phyloP scores from a whole-genome alignment of 1,140 invertebrate species.

The Phenacoccus solenopsis region DNA sequence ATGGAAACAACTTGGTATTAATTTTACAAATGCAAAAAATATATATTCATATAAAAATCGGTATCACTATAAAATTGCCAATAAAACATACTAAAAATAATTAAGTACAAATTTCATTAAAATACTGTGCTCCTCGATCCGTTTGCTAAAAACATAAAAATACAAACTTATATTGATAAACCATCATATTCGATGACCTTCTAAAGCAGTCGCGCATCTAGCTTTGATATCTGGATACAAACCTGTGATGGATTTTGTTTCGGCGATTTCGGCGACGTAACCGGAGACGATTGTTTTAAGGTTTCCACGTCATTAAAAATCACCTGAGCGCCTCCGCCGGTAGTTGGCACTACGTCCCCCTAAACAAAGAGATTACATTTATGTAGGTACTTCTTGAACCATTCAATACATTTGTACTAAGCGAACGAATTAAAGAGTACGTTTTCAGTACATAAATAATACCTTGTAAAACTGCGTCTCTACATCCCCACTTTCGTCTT shows the following conservation, averaged over 20 bases:
- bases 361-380: conserved; percentile 30
- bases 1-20: no score
- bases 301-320: conserved; percentile 92
- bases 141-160: no score
- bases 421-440: not conserved
- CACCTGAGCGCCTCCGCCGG: conserved; percentile 84
- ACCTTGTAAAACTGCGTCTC: conserved; percentile 88
- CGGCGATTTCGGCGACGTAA: conserved; percentile 19
- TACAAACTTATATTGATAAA: no score
- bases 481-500: conserved; percentile 79
- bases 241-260: not conserved
- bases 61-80: no score
- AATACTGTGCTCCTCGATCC: no score
- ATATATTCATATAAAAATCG: no score
- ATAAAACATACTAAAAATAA: no score
- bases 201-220: not conserved
- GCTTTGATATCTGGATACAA: not conserved
- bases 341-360: conserved; percentile 83
- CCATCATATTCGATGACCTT: not conserved
- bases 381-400: not conserved
- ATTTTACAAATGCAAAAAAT: no score
- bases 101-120: no score
- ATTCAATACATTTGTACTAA: not conserved
- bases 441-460: no score
- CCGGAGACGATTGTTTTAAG: conserved; percentile 71